These are phyloP conservation scores for Apostichopus japonicus DNA, from an alignment of 35 echinoderm and acorn worm genomes.

Conservation along the genomic window DNA sequence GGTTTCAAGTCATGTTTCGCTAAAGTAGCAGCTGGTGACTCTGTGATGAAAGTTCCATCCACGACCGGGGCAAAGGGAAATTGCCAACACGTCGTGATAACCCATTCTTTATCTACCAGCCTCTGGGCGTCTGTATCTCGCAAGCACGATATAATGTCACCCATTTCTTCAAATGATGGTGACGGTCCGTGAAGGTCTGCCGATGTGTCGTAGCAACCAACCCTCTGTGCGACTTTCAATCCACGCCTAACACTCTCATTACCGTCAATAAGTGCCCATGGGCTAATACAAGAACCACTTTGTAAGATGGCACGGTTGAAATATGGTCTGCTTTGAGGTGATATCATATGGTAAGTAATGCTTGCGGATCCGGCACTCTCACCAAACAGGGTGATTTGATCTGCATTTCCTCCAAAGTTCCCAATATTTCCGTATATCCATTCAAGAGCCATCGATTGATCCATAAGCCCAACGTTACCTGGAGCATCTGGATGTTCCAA, in stretches of 20 bases:
- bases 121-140: constrained; percentile 38
- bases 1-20: constrained; percentile 62
- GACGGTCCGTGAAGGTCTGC: constrained; percentile 41
- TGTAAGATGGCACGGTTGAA: constrained; percentile 88
- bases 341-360: constrained; percentile 79
- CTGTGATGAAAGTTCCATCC: constrained; percentile 88
- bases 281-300: constrained; percentile 64
- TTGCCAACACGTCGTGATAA: constrained; percentile 57
- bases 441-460: constrained; percentile 74
- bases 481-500: constrained; percentile 72
- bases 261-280: constrained; percentile 71
- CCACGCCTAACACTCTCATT: constrained; percentile 74
- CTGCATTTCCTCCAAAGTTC: constrained; percentile 79
- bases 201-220: constrained; percentile 58
- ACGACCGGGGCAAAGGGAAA: constrained; percentile 90
- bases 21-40: constrained; percentile 62
- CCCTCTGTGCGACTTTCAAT: constrained; percentile 52
- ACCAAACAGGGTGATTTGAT: constrained; percentile 80
- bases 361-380: constrained; percentile 97
- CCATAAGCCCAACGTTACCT: constrained; percentile 82
- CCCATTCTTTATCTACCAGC: constrained; percentile 67
- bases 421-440: constrained; percentile 92
- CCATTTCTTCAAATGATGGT: constrained; percentile 44
- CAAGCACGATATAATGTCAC: constrained; percentile 62
- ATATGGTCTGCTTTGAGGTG: constrained; percentile 60